Conservation (phyloP, 2,888 invertebrate genomes). For the Cacoxenus indagator region DNA sequence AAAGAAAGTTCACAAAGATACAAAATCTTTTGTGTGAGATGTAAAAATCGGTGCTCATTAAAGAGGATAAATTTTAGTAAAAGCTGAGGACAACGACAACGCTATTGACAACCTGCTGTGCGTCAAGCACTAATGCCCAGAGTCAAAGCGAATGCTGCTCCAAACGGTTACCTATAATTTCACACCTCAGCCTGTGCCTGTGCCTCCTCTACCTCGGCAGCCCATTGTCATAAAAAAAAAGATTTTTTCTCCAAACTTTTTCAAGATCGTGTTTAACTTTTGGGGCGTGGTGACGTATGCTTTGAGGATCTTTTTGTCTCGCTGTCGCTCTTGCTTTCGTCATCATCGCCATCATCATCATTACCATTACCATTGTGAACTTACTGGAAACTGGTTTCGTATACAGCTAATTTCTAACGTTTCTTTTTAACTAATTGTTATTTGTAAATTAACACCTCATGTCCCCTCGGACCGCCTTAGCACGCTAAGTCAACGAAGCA, state of each 20-base stretch:
- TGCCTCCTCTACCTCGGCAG: too few relatives aligned
- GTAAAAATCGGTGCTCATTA: too few relatives aligned
- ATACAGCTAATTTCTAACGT: not conserved
- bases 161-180: too few relatives aligned
- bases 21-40: too few relatives aligned
- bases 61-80: too few relatives aligned
- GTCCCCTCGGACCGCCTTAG: not conserved
- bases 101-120: conserved; percentile 11
- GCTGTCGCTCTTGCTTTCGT: too few relatives aligned
- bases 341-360: not conserved
- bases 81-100: too few relatives aligned
- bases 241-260: too few relatives aligned
- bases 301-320: conserved; percentile 15
- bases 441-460: conserved; percentile 16
- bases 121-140: not conserved
- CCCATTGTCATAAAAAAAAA: too few relatives aligned
- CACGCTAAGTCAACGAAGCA: not conserved
- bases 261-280: not conserved
- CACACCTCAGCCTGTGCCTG: too few relatives aligned
- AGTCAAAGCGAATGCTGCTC: too few relatives aligned
- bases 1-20: too few relatives aligned
- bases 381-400: conserved; percentile 16
- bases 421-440: conserved; percentile 9
- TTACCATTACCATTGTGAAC: not conserved
- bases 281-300: conserved; percentile 12